Evolutionary conservation across 1,140 invertebrate species (phyloP).

Genomic region (Pachypsylla venusta): DNA sequence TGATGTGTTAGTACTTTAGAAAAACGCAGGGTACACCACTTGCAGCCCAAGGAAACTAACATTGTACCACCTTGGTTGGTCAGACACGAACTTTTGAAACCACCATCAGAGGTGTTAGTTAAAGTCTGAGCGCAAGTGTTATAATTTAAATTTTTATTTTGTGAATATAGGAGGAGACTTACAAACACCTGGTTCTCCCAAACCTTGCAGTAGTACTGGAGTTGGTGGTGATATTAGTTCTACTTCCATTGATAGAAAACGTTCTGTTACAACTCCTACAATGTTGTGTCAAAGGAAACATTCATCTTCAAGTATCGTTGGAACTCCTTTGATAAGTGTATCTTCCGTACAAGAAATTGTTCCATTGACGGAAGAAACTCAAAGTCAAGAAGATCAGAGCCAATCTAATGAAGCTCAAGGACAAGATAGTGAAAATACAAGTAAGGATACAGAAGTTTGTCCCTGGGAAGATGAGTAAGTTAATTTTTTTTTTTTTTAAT

Average conservation of each 20-base stretch:
- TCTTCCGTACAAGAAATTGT: background rate
- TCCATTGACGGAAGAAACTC: background rate
- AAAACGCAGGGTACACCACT: too few relatives aligned
- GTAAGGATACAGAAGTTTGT: constrained; percentile 60
- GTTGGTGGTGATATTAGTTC: background rate
- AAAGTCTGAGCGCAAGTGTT: too few relatives aligned
- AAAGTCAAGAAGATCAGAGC: background rate
- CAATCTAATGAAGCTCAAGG: background rate
- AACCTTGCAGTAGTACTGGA: background rate
- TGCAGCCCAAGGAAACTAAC: too few relatives aligned
- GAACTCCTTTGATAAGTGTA: background rate
- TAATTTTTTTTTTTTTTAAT: constrained; percentile 22
- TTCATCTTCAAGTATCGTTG: background rate
- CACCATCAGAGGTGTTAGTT: too few relatives aligned
- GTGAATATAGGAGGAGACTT: too few relatives aligned
- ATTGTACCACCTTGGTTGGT: too few relatives aligned
- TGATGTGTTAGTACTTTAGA: too few relatives aligned
- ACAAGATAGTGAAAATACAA: constrained; percentile 14
- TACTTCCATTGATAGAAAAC: background rate
- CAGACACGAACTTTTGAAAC: too few relatives aligned
- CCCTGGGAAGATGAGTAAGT: constrained; percentile 84
- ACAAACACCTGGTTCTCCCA: background rate
- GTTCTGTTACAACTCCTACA: constrained; percentile 1
- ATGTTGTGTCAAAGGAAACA: background rate
- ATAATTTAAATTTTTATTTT: too few relatives aligned